Conservation (phyloP, 1,140 invertebrate genomes). For the Aphidius ervi region DNA sequence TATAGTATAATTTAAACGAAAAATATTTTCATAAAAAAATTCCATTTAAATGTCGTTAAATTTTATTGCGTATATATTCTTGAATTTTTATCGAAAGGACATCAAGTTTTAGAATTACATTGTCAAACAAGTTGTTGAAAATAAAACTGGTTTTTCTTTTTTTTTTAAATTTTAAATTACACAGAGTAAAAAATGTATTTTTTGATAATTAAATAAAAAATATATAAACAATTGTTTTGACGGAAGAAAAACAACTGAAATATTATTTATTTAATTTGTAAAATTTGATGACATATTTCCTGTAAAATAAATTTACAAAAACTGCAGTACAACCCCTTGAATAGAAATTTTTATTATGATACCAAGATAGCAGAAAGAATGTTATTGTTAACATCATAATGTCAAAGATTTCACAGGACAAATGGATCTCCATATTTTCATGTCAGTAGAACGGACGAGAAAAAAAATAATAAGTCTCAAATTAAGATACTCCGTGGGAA, state of each 20-base stretch:
- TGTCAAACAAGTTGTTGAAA: not conserved
- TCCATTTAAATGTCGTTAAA: not conserved
- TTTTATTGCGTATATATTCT: not conserved
- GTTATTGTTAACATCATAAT: conserved; percentile 15
- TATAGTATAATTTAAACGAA: too few species aligned
- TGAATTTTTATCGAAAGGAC: not conserved
- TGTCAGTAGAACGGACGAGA: conserved; percentile 22
- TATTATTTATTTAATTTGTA: too few species aligned
- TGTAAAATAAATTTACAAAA: too few species aligned
- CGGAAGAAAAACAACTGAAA: too few species aligned
- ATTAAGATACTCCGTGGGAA: conserved; percentile 19
- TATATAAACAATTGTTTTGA: too few species aligned
- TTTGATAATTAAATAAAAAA: too few species aligned
- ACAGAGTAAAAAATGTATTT: too few species aligned
- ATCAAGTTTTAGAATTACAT: not conserved
- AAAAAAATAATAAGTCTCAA: conserved; percentile 9
- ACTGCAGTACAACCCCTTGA: too few species aligned
- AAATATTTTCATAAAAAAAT: too few species aligned
- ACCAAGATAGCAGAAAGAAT: conserved; percentile 1
- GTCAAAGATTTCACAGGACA: conserved; percentile 11
- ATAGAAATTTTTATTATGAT: too few species aligned
- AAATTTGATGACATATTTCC: too few species aligned
- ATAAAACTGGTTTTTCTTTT: not conserved
- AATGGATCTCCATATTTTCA: conserved; percentile 17
- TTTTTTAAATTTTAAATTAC: too few species aligned